phyloP scores from a whole-genome alignment of 1,140 invertebrate species.

The Gryllus bimaculatus region DNA sequence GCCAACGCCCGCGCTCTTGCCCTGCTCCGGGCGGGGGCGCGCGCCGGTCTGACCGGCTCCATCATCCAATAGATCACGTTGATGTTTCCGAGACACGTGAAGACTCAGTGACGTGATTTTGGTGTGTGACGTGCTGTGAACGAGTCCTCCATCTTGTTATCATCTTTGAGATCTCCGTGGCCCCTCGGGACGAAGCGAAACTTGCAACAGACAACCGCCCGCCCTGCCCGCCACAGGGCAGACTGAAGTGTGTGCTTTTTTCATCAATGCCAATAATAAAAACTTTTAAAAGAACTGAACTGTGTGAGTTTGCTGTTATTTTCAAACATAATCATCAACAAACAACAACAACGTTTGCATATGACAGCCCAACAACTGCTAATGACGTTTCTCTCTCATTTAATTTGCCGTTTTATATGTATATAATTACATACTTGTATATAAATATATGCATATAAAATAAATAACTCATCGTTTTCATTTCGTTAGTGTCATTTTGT shows the following conservation, averaged over 20 bases:
- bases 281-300: conserved; percentile 20
- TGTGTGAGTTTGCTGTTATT: conserved; percentile 22
- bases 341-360: conserved; percentile 2
- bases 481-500: neutral
- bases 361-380: neutral
- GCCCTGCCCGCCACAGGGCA: conserved; percentile 9
- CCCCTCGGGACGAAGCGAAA: conserved; percentile 2
- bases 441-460: conserved; percentile 1
- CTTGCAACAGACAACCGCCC: conserved; percentile 3
- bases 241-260: conserved; percentile 23
- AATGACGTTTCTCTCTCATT: neutral
- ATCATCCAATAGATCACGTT: neutral
- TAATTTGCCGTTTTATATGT: conserved; percentile 1
- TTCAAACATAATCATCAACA: conserved; percentile 6
- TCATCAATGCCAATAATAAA: conserved; percentile 24
- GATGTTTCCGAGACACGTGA: neutral
- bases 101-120: neutral
- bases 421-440: conserved; percentile 1
- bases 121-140: conserved; percentile 2
- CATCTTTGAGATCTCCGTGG: conserved; percentile 3
- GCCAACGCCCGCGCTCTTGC: neutral
- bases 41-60: too few relatives aligned
- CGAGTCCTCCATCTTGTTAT: neutral
- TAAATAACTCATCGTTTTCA: neutral
- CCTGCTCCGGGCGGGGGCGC: neutral